Evolutionary conservation across 2,888 invertebrate species (phyloP), one percentile per base, ranked within the genome.

Genomic region (Alloplasta piceator): DNA sequence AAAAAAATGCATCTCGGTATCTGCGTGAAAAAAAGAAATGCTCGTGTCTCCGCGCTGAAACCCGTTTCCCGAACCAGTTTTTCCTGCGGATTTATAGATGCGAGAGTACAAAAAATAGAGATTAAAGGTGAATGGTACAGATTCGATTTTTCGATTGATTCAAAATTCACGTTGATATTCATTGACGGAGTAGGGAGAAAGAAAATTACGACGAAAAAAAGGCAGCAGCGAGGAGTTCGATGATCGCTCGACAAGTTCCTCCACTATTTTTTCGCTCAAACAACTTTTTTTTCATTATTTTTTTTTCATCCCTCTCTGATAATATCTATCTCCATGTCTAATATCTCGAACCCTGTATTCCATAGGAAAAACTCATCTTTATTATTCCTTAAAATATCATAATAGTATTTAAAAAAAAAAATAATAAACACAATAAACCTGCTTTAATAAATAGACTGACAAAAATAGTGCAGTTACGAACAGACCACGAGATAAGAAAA

Each of bases 261-360:
- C 41, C 26, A 46, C 38, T 39, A 55, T 38, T 60, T 43, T 26
- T 58, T 41, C 48, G 36, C 12, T 26, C 38, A n/a, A 14, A 52
- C 14, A 43, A 56, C 12, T 64, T 56, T 6, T 48, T 2, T 48
- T 12, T 36, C 26, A 41, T 26, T 58, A 26, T 64, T 41, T 16
- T 36, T 9, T 39, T 60, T 48, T 63, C 16, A 6, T 16, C 36
- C 36, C 16, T 63, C 43, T 55, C 38, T n/a, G 55, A 48, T 60
- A 41, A 71, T 58, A 46, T 41, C 63, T 63, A 76, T 67, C 55
- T 63, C 16, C 43, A 46, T 39, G 68, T 73, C 55, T 48, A 46
- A 70, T 46, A 68, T 50, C 67, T 67, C 73, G 60, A 78, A 78
- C 73, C 78, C 78, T 78, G 78, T 78, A 73, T 68, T 73, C 78